Base-by-base conservation (phyloP, 1,140 invertebrate genomes). In the Rhyacophila brunnea region DNA sequence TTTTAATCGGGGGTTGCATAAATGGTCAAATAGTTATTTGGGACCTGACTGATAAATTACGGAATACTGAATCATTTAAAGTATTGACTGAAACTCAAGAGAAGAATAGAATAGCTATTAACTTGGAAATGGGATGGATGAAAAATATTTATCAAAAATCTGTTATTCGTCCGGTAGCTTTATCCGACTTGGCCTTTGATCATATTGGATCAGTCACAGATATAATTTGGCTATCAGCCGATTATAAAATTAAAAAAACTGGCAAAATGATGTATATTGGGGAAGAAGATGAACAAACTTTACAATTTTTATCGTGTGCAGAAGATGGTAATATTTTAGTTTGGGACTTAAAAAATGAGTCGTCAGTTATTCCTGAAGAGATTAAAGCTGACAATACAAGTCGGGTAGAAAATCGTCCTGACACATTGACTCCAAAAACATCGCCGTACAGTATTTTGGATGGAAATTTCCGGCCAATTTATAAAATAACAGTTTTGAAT, bases 11-110 rank as follows among this genome's bases (percentile, higher is more conserved):
- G 18, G 88, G 88, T n/a, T 85, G 82, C 32, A 71, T 74, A 5
- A 90, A 87, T 69, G 89, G 89, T 1, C 85, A 88, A 77, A 72
- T 90, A 13, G 74, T 87, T 17, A 60, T 91, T 14, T 91, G 89
- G 89, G 86, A 91, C 69, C 76, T 91, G 34, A 81, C 80, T 5
- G 83, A 85, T 48, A 85, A 85, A 66, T 76, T 88, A 43, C 80
- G 87, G 62, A 78, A 81, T 60, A 74, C 85, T 0, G 86, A 89
- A 59, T 76, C 74, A 32, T 74, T 84, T 18, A 77, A 83, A 68
- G 78, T 83, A n/a, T 65, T 84, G n/a, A 86, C 83, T 43, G 72
- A 82, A 34, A 77, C 75, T 0, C 83, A 87, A 70, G 74, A 82
- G 63, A 86, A 81, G 61, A 85, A 87, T 67, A 74, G 79, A 36